Conservation (phyloP, 2,888 invertebrate species). For the Coecobrya sp. region DNA sequence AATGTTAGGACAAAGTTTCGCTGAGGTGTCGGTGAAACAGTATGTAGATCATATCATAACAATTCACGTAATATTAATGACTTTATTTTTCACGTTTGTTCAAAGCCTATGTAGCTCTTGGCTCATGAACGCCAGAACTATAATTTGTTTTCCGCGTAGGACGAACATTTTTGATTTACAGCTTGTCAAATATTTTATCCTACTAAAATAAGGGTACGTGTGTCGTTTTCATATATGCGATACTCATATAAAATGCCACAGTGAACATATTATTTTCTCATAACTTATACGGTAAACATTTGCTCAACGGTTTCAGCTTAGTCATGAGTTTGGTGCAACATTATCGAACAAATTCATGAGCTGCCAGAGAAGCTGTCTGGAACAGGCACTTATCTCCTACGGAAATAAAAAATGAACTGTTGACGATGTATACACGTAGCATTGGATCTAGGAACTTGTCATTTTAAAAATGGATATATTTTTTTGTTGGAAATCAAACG, state of each 20-base stretch:
- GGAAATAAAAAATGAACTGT: slow-evolving; percentile 6
- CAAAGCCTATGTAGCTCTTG: neutral
- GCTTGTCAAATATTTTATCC: slow-evolving; percentile 36
- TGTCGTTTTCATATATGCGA: neutral
- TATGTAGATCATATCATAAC: neutral
- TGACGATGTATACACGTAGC: neutral
- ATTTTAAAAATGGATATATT: slow-evolving; percentile 1
- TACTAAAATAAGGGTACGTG: neutral
- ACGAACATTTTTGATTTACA: slow-evolving; percentile 18
- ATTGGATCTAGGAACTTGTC: neutral
- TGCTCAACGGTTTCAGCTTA: too few species aligned
- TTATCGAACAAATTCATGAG: slow-evolving; percentile 17
- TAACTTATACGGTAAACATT: too few species aligned
- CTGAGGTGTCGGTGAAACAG: too few species aligned
- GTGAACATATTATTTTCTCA: too few species aligned
- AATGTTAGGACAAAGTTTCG: too few species aligned
- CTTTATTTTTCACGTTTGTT: neutral
- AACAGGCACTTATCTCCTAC: neutral
- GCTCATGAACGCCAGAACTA: neutral
- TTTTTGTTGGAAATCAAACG: neutral
- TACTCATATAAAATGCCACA: too few species aligned
- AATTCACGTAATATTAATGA: neutral
- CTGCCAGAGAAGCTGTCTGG: slow-evolving; percentile 3
- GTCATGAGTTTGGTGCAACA: too few species aligned
- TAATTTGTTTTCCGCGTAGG: neutral